phyloP scores from a whole-genome alignment of 2,113 vertebrate genomes.

The Ivindomyrus marchei region DNA sequence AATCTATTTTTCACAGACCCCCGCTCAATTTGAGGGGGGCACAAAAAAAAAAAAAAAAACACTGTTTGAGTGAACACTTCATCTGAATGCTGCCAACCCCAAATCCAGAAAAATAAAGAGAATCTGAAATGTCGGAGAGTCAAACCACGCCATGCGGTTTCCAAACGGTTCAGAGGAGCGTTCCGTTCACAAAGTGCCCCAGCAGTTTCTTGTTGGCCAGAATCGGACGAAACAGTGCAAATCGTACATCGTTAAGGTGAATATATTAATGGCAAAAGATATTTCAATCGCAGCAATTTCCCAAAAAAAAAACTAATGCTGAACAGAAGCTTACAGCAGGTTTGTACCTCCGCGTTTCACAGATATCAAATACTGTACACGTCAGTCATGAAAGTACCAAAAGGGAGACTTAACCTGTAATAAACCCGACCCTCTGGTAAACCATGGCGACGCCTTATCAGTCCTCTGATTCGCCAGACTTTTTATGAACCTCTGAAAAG shows the following conservation, averaged over 20 bases:
- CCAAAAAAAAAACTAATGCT: not conserved
- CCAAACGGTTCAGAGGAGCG: not conserved
- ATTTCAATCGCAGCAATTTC: constrained; percentile 15
- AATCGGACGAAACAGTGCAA: constrained; percentile 25
- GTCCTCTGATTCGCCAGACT: not conserved
- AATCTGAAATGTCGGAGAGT: not conserved
- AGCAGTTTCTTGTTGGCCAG: constrained; percentile 14
- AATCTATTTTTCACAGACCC: constrained; percentile 13
- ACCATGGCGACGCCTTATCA: not conserved
- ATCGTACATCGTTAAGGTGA: constrained; percentile 23
- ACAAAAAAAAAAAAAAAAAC: not conserved
- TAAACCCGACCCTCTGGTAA: not conserved
- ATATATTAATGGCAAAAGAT: constrained; percentile 23
- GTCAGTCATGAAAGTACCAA: not conserved
- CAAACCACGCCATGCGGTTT: not conserved
- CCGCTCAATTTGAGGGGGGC: constrained; percentile 3
- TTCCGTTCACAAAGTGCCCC: constrained; percentile 16
- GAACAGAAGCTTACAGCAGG: constrained; percentile 2
- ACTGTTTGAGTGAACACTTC: not conserved
- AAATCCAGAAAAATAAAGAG: not conserved
- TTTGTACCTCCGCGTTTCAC: constrained; percentile 32
- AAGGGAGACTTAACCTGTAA: not conserved
- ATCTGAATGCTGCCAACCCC: not conserved
- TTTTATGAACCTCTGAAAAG: not conserved
- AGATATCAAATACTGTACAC: constrained; percentile 10